Conservation (phyloP, 2,888 invertebrate species). For the Cataglyphis albicans region DNA sequence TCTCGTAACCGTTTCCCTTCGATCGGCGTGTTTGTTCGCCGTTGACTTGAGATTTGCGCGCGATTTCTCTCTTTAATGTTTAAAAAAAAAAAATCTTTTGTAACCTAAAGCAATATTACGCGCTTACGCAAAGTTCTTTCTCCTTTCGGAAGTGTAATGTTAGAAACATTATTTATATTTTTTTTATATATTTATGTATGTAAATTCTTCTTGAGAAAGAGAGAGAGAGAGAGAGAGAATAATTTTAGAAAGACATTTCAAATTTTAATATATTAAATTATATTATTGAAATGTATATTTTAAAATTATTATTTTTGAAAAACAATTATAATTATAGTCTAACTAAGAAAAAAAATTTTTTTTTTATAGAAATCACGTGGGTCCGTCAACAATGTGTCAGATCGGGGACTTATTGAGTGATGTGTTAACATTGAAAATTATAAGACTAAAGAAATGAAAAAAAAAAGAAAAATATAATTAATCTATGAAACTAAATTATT, state of each 20-base stretch:
- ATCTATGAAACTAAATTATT: not conserved
- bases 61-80: not conserved
- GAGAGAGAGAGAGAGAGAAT: not conserved
- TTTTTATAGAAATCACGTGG: too few species aligned
- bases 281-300: too few species aligned
- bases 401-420: too few species aligned
- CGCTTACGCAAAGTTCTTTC: not conserved
- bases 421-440: not conserved
- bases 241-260: not conserved
- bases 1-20: not conserved
- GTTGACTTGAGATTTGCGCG: not conserved
- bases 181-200: too few species aligned
- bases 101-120: not conserved
- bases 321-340: too few species aligned
- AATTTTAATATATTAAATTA: not conserved
- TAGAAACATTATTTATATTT: not conserved
- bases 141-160: not conserved
- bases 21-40: slow-evolving; percentile 7
- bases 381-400: too few species aligned
- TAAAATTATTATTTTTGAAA: too few species aligned
- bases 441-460: not conserved
- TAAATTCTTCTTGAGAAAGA: too few species aligned
- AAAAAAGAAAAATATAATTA: not conserved
- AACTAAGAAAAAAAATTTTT: too few species aligned
- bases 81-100: not conserved